Conservation (phyloP, 2,888 invertebrate species). For the Furcula furcula region DNA sequence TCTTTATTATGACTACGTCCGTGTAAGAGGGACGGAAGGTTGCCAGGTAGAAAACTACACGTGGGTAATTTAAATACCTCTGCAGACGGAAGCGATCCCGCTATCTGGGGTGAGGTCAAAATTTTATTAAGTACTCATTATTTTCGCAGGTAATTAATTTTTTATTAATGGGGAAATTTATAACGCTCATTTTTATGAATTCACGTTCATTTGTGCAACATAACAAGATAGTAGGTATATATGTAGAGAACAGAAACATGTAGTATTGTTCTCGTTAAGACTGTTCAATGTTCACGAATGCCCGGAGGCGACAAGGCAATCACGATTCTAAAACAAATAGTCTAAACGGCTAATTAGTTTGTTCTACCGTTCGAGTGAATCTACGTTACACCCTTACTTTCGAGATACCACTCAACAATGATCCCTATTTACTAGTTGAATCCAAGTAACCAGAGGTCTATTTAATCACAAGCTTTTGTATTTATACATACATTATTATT, state of each 20-base stretch:
- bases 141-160: too few species aligned
- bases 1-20: conserved; percentile 66
- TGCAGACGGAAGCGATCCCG: conserved; percentile 48
- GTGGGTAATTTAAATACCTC: conserved; percentile 54
- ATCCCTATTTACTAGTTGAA: conserved; percentile 13
- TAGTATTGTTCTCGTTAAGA: conserved; percentile 31
- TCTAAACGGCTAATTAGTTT: conserved; percentile 75
- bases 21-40: conserved; percentile 59
- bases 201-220: too few species aligned
- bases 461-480: not conserved
- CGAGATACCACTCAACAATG: conserved; percentile 29
- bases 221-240: conserved; percentile 19
- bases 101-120: conserved; percentile 44
- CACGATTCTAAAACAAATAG: conserved; percentile 62
- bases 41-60: conserved; percentile 60
- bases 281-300: conserved; percentile 37
- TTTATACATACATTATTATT: conserved; percentile 1
- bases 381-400: conserved; percentile 29
- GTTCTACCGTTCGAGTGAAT: conserved; percentile 51
- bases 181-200: too few species aligned
- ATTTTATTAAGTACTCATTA: conserved; percentile 47
- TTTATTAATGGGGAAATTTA: too few species aligned
- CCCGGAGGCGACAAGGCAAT: conserved; percentile 59
- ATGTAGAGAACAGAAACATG: conserved; percentile 20
- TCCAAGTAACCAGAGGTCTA: conserved; percentile 3